Evolutionary conservation across 2,888 invertebrate species (phyloP), one percentile per base, ranked within the genome.

Genomic region (Heliothis peltigera): DNA sequence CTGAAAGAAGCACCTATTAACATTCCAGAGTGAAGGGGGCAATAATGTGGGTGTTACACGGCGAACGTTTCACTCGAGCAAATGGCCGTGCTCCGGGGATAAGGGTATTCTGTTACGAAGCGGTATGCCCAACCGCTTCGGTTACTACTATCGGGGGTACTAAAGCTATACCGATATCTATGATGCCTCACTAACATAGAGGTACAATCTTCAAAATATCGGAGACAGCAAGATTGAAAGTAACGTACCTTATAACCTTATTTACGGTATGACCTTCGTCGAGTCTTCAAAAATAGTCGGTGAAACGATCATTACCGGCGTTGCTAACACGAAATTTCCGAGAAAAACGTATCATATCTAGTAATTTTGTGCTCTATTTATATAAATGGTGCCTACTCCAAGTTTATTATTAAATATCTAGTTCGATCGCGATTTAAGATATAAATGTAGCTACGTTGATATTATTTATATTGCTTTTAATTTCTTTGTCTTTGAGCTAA

Each of bases 41-140:
- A 89, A 89, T 89, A 90, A 90, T 87, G 89, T 87, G 87, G 88
- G 89, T 85, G 85, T 89, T 87, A 89, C 84, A 89, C 83, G 84
- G 84, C 83, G 83, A 87, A 84, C 86, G 83, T 87, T 89, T 87
- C 84, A 86, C 87, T 89, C 81, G 83, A 87, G 87, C 85, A 89
- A 90, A 90, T 86, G 84, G 84, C 84, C 78, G 80, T 75, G 77
- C 78, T 73, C 78, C 84, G 56, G 81, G 84, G 85, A 87, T 87
- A 80, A 72, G 77, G 72, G 73, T 84, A 73, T 74, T 72, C 70
- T 70, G 72, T 73, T 79, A 69, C 68, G 57, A 65, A 76, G 65
- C 64, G 58, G 61, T 54, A 61, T 52, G 28, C 52, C 54, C 61
- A 57, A 64, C 64, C 56, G 18, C 61, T 64, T 61, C 58, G 52